phyloP scores from a whole-genome alignment of 2,797 vertebrate species.

The Lycodopsis pacificus region DNA sequence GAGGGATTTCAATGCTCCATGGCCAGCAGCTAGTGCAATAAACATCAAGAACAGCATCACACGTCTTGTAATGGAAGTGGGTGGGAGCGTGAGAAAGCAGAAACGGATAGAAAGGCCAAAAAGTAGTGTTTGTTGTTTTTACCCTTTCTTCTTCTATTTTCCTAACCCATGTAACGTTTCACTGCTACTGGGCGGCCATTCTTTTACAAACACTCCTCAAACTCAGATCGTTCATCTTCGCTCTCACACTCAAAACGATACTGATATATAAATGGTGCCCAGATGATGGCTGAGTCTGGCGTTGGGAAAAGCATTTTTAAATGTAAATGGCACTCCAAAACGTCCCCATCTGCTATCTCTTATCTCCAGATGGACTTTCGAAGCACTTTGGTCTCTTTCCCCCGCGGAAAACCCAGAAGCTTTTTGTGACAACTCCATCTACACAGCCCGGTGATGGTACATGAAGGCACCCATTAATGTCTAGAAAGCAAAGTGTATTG shows the following conservation, averaged over 20 bases:
- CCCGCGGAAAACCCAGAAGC: slow-evolving; percentile 39
- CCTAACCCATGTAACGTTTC: slow-evolving; percentile 14
- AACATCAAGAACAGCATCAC: slow-evolving; percentile 54
- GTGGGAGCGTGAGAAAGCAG: slow-evolving; percentile 35
- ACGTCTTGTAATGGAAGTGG: slow-evolving; percentile 38
- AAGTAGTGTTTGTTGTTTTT: slow-evolving; percentile 16
- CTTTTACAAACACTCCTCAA: neutral
- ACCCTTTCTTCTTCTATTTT: slow-evolving; percentile 10
- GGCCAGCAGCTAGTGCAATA: slow-evolving; percentile 48
- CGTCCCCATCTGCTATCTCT: slow-evolving; percentile 55
- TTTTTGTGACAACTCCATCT: slow-evolving; percentile 47
- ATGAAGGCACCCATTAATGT: slow-evolving; percentile 47
- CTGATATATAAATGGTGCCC: slow-evolving; percentile 31
- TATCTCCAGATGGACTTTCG: slow-evolving; percentile 62
- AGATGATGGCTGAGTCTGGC: slow-evolving; percentile 27
- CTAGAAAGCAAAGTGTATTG: slow-evolving; percentile 39
- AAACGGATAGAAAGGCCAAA: slow-evolving; percentile 10
- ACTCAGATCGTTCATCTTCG: slow-evolving; percentile 35
- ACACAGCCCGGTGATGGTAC: slow-evolving; percentile 31
- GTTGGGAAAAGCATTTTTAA: slow-evolving; percentile 32
- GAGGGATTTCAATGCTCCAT: slow-evolving; percentile 31
- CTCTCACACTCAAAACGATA: slow-evolving; percentile 29
- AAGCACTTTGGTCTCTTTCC: slow-evolving; percentile 56
- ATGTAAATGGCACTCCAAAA: slow-evolving; percentile 46
- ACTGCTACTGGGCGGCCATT: neutral